Conservation (phyloP, 2,888 invertebrate species). For the Cataglyphis cursor region DNA sequence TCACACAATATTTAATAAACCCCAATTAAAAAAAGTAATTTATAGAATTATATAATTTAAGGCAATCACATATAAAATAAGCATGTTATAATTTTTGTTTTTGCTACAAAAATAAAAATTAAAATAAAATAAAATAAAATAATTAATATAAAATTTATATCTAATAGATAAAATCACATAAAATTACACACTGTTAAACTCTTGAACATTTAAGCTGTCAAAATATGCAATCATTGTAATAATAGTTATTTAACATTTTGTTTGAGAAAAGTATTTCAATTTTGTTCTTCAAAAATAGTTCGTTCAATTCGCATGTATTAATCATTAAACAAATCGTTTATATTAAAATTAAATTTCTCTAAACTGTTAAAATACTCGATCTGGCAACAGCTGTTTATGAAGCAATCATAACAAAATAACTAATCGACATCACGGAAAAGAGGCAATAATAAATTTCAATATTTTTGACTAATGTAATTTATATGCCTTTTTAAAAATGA, state of each 20-base stretch:
- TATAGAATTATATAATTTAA: background rate
- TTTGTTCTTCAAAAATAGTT: background rate
- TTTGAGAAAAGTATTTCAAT: background rate
- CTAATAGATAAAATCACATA: background rate
- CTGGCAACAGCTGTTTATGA: background rate
- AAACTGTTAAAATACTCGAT: background rate
- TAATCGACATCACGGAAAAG: background rate
- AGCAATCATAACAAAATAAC: background rate
- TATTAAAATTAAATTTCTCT: background rate
- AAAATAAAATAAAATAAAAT: too few species aligned
- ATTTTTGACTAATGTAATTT: background rate
- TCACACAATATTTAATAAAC: background rate
- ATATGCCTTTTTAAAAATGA: background rate
- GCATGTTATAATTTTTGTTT: background rate
- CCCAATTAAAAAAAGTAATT: background rate
- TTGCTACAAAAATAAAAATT: too few species aligned
- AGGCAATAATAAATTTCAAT: background rate
- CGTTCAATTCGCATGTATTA: background rate
- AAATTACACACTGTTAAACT: background rate
- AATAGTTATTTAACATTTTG: background rate
- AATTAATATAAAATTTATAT: background rate
- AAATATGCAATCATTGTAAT: background rate
- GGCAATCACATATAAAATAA: background rate
- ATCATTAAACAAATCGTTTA: background rate
- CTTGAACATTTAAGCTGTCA: background rate